Percentiles rank a stretch among this genome's conserved stretches.
Conservation (phyloP, 2,888 invertebrate species). For the Acrocera orbiculus region DNA sequence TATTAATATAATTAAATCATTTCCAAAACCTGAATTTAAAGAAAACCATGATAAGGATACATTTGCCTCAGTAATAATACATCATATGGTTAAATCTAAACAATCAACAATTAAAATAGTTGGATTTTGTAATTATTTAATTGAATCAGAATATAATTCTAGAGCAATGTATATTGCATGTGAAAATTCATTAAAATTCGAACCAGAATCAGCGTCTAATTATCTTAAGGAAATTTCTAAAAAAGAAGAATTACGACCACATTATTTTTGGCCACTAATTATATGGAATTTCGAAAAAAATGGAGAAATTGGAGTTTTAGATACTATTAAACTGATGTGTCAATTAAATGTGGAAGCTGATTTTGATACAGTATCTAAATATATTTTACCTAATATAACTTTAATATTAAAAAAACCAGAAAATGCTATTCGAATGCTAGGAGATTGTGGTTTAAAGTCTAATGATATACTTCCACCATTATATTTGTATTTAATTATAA, state of each 20-base stretch:
- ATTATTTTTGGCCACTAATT: slow-evolving; percentile 51
- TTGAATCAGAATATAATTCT: slow-evolving; percentile 19
- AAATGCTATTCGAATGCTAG: slow-evolving; percentile 19
- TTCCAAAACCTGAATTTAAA: slow-evolving; percentile 22
- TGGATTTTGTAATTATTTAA: slow-evolving; percentile 19
- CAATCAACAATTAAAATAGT: slow-evolving; percentile 27
- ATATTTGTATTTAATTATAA: slow-evolving; percentile 20
- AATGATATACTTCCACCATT: slow-evolving; percentile 19
- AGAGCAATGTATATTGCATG: slow-evolving; percentile 34
- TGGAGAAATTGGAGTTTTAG: slow-evolving; percentile 37
- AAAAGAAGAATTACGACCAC: slow-evolving; percentile 31
- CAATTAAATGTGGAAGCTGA: slow-evolving; percentile 37
- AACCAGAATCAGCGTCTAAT: slow-evolving; percentile 14
- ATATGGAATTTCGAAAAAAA: slow-evolving; percentile 32
- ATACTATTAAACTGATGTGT: slow-evolving; percentile 36
- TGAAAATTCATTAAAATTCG: slow-evolving; percentile 35
- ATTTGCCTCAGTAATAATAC: slow-evolving; percentile 38
- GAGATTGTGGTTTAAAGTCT: slow-evolving; percentile 19
- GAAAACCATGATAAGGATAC: slow-evolving; percentile 34
- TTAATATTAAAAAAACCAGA: slow-evolving; percentile 19
- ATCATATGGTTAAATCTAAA: slow-evolving; percentile 39
- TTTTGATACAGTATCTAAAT: slow-evolving; percentile 37
- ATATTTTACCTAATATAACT: slow-evolving; percentile 34
- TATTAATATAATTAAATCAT: slow-evolving; percentile 27
- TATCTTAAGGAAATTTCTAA: slow-evolving; percentile 18